phyloP scores from a whole-genome alignment of 2,797 vertebrate genomes.

The Astyanax mexicanus region DNA sequence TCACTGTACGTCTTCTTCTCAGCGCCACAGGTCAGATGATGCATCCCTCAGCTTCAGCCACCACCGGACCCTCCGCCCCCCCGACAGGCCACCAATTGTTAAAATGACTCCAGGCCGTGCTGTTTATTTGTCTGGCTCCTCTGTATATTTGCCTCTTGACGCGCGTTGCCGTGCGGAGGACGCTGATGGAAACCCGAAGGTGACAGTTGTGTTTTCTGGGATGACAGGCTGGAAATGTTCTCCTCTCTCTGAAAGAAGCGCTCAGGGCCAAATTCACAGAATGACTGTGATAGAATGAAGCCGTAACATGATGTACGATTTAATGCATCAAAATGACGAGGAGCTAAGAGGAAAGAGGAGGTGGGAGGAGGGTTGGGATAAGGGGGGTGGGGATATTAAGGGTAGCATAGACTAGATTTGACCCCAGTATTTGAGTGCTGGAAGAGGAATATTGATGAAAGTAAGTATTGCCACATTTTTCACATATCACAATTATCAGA shows the following conservation, averaged over 20 bases:
- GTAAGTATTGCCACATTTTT: neutral
- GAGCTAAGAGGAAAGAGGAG: neutral
- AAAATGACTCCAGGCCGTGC: constrained; percentile 55
- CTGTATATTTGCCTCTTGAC: constrained; percentile 48
- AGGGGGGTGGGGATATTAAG: constrained; percentile 11
- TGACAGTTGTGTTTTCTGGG: constrained; percentile 44
- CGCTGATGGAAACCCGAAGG: constrained; percentile 47
- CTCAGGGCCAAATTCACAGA: constrained; percentile 40
- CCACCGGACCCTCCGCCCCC: constrained; percentile 12
- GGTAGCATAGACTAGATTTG: constrained; percentile 28
- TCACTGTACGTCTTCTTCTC: constrained; percentile 52
- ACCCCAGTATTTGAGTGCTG: constrained; percentile 14
- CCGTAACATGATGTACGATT: constrained; percentile 46
- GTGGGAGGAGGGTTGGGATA: neutral
- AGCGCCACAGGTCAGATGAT: constrained; percentile 49
- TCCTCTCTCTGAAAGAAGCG: constrained; percentile 6
- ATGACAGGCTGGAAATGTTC: constrained; percentile 45
- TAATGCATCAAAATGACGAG: constrained; percentile 43
- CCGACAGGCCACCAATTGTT: constrained; percentile 34
- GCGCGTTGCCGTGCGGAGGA: constrained; percentile 25
- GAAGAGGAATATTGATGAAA: neutral
- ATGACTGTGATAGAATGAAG: constrained; percentile 31
- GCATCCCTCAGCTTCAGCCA: constrained; percentile 30
- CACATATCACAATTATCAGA: neutral
- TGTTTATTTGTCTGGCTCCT: constrained; percentile 57